Percentiles rank a stretch among this genome's conserved stretches.
Conservation (phyloP, 2,888 invertebrate species). For the Andrena minutula region DNA sequence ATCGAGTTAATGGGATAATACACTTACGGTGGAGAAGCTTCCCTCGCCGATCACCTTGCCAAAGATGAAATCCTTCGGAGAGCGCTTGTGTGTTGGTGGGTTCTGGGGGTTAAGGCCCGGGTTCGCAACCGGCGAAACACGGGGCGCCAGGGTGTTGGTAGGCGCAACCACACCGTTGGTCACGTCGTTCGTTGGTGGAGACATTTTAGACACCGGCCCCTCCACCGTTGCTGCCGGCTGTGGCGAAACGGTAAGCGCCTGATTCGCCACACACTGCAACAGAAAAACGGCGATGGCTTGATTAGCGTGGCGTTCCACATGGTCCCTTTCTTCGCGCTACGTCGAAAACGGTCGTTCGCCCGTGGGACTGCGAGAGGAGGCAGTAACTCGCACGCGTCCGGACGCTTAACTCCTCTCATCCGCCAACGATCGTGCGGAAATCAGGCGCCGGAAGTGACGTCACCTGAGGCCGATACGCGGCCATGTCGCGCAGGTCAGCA, state of each 20-base stretch:
- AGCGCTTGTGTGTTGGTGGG: conserved; percentile 87
- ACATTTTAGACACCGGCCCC: conserved; percentile 84
- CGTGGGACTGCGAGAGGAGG: conserved; percentile 25
- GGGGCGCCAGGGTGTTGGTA: conserved; percentile 86
- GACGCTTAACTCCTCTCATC: conserved; percentile 73
- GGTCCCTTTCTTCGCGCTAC: background rate
- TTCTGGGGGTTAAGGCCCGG: conserved; percentile 83
- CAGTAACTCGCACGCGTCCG: conserved; percentile 67
- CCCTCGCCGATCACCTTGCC: conserved; percentile 98
- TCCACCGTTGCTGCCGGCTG: conserved; percentile 84
- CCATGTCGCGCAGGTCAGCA: conserved; percentile 56
- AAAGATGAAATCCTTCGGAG: conserved; percentile 96
- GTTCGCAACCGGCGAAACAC: conserved; percentile 85
- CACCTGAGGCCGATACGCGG: conserved; percentile 66
- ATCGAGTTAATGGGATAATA: conserved; percentile 28
- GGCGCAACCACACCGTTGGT: conserved; percentile 86
- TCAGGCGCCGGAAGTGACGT: conserved; percentile 75
- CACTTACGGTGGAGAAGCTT: conserved; percentile 95
- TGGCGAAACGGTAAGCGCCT: conserved; percentile 84
- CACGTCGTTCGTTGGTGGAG: conserved; percentile 86
- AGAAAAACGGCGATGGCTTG: conserved; percentile 43
- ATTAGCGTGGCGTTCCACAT: conserved; percentile 7
- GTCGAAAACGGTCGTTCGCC: conserved; percentile 13
- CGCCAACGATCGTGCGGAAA: conserved; percentile 74
- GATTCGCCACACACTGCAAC: conserved; percentile 84